These are phyloP conservation scores for Xiphydria camelus DNA, from an alignment of 2,888 invertebrate genomes.

Conservation along the genomic window DNA sequence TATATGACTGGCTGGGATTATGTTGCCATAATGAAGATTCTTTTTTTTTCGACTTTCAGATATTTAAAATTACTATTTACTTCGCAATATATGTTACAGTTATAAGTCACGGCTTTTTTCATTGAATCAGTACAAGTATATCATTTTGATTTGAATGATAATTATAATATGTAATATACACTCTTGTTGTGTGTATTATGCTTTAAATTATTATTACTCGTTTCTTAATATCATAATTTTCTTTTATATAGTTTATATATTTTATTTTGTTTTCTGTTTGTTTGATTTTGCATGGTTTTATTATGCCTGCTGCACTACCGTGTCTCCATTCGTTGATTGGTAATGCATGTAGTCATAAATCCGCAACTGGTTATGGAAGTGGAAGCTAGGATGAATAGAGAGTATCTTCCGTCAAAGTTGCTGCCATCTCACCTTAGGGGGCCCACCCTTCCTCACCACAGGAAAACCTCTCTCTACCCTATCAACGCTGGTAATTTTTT, in stretches of 20 bases:
- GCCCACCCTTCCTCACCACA: slow-evolving; percentile 49
- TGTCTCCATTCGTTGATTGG: slow-evolving; percentile 35
- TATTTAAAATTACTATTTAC: too few species aligned
- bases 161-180: too few species aligned
- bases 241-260: slow-evolving; percentile 21
- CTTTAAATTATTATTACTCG: slow-evolving; percentile 6
- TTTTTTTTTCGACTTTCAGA: too few species aligned
- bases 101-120: too few species aligned
- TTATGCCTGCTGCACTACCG: slow-evolving; percentile 53
- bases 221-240: slow-evolving; percentile 14
- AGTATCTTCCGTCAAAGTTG: slow-evolving; percentile 70
- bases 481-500: slow-evolving; percentile 52
- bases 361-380: slow-evolving; percentile 88
- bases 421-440: slow-evolving; percentile 58
- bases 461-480: slow-evolving; percentile 55
- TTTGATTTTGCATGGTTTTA: slow-evolving; percentile 55
- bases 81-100: too few species aligned
- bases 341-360: slow-evolving; percentile 73
- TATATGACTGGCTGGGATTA: too few species aligned
- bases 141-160: too few species aligned
- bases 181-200: neutral
- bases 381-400: slow-evolving; percentile 80
- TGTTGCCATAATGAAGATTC: too few species aligned
- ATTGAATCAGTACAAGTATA: too few species aligned
- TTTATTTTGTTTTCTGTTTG: slow-evolving; percentile 45